These are phyloP conservation scores for Pheosia tremula DNA, from an alignment of 2,888 invertebrate species.

Conservation along the genomic window DNA sequence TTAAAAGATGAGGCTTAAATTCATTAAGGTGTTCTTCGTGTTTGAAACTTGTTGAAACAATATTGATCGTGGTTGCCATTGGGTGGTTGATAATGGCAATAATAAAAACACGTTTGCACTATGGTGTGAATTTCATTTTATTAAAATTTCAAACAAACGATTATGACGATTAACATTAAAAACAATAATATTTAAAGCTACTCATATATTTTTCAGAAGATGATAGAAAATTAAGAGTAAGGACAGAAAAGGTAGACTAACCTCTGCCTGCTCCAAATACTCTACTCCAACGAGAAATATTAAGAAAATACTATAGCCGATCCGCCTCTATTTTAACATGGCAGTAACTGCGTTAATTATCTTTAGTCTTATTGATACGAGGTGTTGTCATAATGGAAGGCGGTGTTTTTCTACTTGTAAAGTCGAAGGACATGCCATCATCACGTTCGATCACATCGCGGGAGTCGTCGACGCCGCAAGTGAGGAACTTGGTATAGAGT, in stretches of 20 bases:
- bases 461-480: constrained; percentile 73
- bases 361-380: not conserved
- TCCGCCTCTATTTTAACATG: too few relatives aligned
- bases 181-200: too few relatives aligned
- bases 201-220: too few relatives aligned
- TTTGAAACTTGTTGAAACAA: not conserved
- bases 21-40: too few relatives aligned
- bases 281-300: too few relatives aligned
- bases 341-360: not conserved
- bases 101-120: not conserved
- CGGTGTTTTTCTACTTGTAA: constrained; percentile 21
- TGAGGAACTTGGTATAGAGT: constrained; percentile 65
- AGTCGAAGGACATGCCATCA: constrained; percentile 48
- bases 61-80: constrained; percentile 1
- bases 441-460: constrained; percentile 65
- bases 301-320: too few relatives aligned
- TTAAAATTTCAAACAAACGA: too few relatives aligned
- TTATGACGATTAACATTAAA: too few relatives aligned
- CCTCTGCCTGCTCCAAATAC: too few relatives aligned
- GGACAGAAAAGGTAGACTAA: too few relatives aligned
- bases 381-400: constrained; percentile 2
- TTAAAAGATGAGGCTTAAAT: constrained; percentile 37
- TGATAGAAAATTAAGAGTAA: too few relatives aligned
- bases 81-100: not conserved
- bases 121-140: not conserved